These are phyloP conservation scores for Eupithecia pulchellata DNA, from an alignment of 2,888 invertebrate genomes.

Conservation along the genomic window DNA sequence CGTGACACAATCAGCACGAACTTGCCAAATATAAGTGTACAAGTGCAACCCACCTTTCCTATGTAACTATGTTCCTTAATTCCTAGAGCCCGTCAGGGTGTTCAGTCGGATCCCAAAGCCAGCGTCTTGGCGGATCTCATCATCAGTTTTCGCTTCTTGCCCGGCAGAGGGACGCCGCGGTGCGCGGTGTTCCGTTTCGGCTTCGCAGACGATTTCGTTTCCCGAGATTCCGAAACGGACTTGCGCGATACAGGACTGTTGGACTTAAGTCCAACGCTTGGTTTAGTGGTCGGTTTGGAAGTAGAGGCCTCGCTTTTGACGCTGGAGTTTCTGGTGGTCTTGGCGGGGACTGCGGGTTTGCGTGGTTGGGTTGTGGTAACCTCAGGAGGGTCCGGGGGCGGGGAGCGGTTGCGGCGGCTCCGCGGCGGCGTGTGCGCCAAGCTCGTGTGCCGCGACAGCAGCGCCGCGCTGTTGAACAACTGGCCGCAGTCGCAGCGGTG, in stretches of 20 bases:
- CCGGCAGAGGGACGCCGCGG: constrained; percentile 73
- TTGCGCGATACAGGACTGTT: constrained; percentile 45
- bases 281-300: constrained; percentile 38
- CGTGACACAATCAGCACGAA: neutral
- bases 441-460: constrained; percentile 73
- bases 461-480: constrained; percentile 75
- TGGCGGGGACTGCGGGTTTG: constrained; percentile 45
- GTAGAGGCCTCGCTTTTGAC: constrained; percentile 48
- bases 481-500: constrained; percentile 84
- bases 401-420: constrained; percentile 69
- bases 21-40: neutral
- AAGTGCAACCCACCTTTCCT: neutral
- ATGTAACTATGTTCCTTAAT: constrained; percentile 21
- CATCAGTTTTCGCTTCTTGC: constrained; percentile 69
- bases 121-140: constrained; percentile 59
- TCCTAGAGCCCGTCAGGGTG: constrained; percentile 38
- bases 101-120: constrained; percentile 49
- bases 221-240: constrained; percentile 38
- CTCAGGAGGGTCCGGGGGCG: constrained; percentile 51
- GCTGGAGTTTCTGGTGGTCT: constrained; percentile 53
- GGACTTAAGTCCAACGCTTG: constrained; percentile 28
- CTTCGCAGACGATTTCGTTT: constrained; percentile 49
- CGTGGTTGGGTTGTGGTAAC: constrained; percentile 46
- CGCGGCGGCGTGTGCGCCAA: constrained; percentile 83
- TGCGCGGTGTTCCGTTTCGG: constrained; percentile 58